Conservation (phyloP, 2,797 vertebrate genomes). For the Passerculus sandwichensis region DNA sequence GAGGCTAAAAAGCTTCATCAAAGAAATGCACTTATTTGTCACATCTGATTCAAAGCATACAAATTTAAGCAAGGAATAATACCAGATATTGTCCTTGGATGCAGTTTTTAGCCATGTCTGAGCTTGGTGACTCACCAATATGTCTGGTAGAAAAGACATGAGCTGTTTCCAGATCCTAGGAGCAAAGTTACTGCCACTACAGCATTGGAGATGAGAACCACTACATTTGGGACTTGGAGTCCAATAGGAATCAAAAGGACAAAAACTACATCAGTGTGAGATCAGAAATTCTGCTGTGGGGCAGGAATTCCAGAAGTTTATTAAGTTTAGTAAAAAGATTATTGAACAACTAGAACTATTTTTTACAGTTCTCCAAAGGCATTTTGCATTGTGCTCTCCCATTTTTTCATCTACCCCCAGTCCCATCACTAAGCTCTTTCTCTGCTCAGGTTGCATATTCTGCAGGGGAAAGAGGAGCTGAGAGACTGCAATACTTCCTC, state of each 20-base stretch:
- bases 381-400: background rate
- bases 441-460: background rate
- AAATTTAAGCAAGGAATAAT: background rate
- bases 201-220: background rate
- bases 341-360: background rate
- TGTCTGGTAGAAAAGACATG: background rate
- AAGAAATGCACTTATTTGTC: constrained; percentile 8
- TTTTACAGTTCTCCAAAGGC: background rate
- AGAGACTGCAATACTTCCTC: constrained; percentile 13
- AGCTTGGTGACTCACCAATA: background rate
- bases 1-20: constrained; percentile 5
- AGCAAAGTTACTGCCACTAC: background rate
- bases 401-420: background rate
- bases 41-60: background rate
- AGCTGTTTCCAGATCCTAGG: background rate
- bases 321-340: background rate
- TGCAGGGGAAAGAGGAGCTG: constrained; percentile 28
- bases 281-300: background rate
- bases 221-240: background rate
- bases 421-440: background rate
- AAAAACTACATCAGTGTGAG: background rate
- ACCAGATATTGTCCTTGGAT: background rate
- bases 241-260: background rate
- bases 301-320: background rate
- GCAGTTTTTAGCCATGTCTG: background rate